Evolutionary conservation across 2,888 invertebrate species (phyloP).

Genomic region (Portevinia maculata): DNA sequence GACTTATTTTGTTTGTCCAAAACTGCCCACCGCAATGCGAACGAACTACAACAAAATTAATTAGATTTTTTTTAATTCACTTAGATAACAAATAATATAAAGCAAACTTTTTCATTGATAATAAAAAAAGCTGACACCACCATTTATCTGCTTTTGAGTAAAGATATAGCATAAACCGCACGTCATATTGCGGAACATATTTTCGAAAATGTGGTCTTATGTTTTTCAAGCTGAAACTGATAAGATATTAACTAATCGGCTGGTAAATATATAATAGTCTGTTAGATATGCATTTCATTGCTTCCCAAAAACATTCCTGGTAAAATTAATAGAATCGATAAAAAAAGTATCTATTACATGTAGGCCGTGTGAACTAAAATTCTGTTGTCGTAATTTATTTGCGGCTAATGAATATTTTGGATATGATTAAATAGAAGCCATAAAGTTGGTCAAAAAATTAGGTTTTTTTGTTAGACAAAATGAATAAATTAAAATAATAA

Average conservation of each 20-base stretch:
- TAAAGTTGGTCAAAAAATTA: no score
- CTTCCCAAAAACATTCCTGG: conserved; percentile 9
- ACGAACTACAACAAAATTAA: neutral
- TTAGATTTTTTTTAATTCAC: neutral
- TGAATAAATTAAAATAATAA: neutral
- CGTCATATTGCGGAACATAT: conserved; percentile 21
- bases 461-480: neutral
- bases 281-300: conserved; percentile 13
- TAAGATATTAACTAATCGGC: conserved; percentile 30
- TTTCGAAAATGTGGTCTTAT: conserved; percentile 7
- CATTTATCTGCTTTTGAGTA: neutral
- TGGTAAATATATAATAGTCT: conserved; percentile 43
- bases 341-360: neutral
- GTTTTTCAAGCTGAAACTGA: conserved; percentile 1
- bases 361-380: conserved; percentile 1
- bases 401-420: conserved; percentile 35
- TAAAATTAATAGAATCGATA: conserved; percentile 20
- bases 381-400: neutral
- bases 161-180: conserved; percentile 32
- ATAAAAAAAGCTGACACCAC: neutral
- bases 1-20: neutral
- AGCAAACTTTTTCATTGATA: conserved; percentile 1
- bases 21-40: conserved; percentile 8
- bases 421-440: no score
- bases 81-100: conserved; percentile 4